phyloP scores from a whole-genome alignment of 2,797 vertebrate species.

The Rhynchonycteris naso region DNA sequence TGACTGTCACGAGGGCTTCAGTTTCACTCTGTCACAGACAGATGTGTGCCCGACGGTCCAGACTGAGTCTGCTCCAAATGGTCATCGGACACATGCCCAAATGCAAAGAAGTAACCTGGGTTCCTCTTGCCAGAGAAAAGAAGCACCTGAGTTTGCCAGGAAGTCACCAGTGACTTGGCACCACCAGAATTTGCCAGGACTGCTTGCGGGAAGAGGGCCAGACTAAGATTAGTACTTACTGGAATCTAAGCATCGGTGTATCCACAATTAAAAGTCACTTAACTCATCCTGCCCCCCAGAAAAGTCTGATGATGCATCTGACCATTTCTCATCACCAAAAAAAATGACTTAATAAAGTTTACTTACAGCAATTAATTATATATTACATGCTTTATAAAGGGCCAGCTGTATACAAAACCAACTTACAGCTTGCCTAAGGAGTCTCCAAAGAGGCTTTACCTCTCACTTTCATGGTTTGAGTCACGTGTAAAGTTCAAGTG shows the following conservation, averaged over 20 bases:
- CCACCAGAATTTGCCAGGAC: conserved; percentile 24
- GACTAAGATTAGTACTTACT: background rate
- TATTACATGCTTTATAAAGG: conserved; percentile 7
- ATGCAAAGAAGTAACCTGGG: background rate
- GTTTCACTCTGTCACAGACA: background rate
- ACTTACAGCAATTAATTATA: conserved; percentile 2
- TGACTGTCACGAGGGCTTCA: background rate
- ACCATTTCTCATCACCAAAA: conserved; percentile 20
- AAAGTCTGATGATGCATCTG: conserved; percentile 35
- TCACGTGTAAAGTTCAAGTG: background rate
- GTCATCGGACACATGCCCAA: conserved; percentile 6
- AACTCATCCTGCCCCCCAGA: background rate
- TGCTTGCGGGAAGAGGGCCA: conserved; percentile 9
- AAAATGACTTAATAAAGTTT: background rate
- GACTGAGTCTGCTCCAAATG: background rate
- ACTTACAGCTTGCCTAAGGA: background rate
- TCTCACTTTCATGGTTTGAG: background rate
- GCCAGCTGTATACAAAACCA: background rate
- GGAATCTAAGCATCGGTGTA: conserved; percentile 35
- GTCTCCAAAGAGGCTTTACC: background rate
- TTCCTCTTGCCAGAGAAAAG: conserved; percentile 4
- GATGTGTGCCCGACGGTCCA: background rate
- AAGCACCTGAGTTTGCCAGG: conserved; percentile 50
- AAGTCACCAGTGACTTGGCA: conserved; percentile 34
- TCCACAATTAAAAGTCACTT: conserved; percentile 34